These are phyloP conservation scores for Hypercompe scribonia DNA, from an alignment of 2,888 invertebrate species.

Conservation along the genomic window DNA sequence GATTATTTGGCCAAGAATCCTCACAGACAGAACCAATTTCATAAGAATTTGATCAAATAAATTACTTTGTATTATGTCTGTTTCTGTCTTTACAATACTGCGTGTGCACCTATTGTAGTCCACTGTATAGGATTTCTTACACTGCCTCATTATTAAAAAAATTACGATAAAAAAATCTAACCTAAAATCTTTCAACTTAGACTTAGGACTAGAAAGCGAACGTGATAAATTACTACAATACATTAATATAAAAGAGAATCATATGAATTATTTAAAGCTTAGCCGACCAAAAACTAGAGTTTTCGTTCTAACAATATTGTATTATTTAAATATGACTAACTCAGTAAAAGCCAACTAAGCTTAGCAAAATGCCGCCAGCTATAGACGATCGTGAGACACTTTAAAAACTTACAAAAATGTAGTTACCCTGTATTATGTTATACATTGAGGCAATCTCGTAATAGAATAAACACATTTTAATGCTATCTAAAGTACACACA, in stretches of 20 bases:
- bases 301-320: conserved; percentile 5
- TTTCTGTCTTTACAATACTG: too few species aligned
- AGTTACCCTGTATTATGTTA: background rate
- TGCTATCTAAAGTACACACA: too few species aligned
- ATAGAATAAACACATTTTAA: too few species aligned
- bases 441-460: too few species aligned
- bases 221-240: background rate
- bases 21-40: too few species aligned
- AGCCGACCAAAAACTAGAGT: background rate
- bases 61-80: too few species aligned
- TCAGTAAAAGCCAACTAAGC: conserved; percentile 7
- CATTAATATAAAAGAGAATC: background rate
- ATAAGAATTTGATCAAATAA: too few species aligned
- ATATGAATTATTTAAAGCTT: background rate
- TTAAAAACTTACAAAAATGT: conserved; percentile 9
- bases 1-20: too few species aligned
- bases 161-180: background rate
- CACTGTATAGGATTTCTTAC: too few species aligned
- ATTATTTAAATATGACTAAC: conserved; percentile 4
- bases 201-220: too few species aligned
- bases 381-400: conserved; percentile 12
- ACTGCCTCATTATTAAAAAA: background rate
- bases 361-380: conserved; percentile 5
- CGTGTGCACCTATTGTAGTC: too few species aligned
- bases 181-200: too few species aligned